These are phyloP conservation scores for Nasonovia ribisnigri DNA, from an alignment of 2,888 invertebrate genomes.

Conservation along the genomic window DNA sequence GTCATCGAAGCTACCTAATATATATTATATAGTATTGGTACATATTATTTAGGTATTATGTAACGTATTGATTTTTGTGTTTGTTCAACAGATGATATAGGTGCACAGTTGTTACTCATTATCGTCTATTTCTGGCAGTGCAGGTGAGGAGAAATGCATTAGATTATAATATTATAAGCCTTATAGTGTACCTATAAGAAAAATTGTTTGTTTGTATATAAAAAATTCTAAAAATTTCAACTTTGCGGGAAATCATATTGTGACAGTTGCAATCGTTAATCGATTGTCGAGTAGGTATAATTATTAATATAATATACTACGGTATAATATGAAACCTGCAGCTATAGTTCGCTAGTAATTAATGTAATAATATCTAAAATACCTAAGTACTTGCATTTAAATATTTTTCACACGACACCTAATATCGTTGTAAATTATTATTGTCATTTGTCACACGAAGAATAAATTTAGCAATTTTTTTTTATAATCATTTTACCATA, in stretches of 20 bases:
- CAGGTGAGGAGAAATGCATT: neutral
- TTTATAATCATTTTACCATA: neutral
- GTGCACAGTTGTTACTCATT: neutral
- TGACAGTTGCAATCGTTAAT: neutral
- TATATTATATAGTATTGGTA: neutral
- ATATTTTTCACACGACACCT: neutral
- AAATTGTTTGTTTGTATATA: neutral
- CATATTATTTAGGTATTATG: neutral
- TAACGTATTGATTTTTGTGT: slow-evolving; percentile 6
- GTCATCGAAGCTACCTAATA: neutral
- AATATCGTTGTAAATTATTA: neutral
- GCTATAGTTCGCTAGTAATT: neutral
- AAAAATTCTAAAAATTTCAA: neutral
- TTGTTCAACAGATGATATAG: neutral
- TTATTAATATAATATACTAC: neutral
- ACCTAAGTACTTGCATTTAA: neutral
- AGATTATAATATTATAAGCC: neutral
- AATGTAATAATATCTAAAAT: neutral
- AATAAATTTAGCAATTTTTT: neutral
- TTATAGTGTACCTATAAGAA: neutral
- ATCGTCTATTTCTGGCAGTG: neutral
- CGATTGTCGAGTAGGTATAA: neutral
- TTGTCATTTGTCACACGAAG: neutral
- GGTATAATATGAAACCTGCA: neutral
- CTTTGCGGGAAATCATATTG: neutral